Evolutionary conservation across 2,888 invertebrate genomes (phyloP).

Genomic region (Tuberolachnus salignus): DNA sequence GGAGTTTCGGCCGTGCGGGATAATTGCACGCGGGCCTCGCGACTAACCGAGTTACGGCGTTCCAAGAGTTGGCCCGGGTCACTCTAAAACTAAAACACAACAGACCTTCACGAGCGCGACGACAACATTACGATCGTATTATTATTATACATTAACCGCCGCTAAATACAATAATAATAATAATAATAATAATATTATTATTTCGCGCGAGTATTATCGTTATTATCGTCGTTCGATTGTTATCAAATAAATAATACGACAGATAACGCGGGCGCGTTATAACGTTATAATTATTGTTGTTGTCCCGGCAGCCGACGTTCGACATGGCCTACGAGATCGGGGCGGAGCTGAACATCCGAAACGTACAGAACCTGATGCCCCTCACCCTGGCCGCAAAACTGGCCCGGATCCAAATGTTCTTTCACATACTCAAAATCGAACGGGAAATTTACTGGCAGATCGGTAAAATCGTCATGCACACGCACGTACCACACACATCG

Average conservation of each 20-base stretch:
- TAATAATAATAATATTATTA: too few species aligned
- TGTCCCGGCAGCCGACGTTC: slow-evolving; percentile 80
- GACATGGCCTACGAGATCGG: slow-evolving; percentile 95
- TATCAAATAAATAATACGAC: too few species aligned
- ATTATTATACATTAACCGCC: not conserved
- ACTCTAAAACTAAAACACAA: too few species aligned
- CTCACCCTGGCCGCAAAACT: slow-evolving; percentile 91
- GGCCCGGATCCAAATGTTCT: slow-evolving; percentile 93
- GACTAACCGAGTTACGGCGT: too few species aligned
- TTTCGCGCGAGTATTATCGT: not conserved
- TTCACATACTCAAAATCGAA: slow-evolving; percentile 94
- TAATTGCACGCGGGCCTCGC: too few species aligned
- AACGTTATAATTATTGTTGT: not conserved
- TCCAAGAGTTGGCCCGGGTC: too few species aligned
- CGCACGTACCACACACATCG: not conserved
- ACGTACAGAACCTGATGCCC: slow-evolving; percentile 86
- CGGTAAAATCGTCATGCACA: slow-evolving; percentile 65
- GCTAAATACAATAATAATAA: not conserved
- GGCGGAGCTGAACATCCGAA: slow-evolving; percentile 83
- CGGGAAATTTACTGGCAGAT: slow-evolving; percentile 97
- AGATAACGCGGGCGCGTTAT: too few species aligned
- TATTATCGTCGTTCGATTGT: too few species aligned
- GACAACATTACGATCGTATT: not conserved
- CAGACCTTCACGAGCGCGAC: too few species aligned
- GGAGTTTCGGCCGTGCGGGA: too few species aligned